Evolutionary conservation across 2,797 vertebrate genomes (phyloP).

Genomic region (Thunnus albacares): DNA sequence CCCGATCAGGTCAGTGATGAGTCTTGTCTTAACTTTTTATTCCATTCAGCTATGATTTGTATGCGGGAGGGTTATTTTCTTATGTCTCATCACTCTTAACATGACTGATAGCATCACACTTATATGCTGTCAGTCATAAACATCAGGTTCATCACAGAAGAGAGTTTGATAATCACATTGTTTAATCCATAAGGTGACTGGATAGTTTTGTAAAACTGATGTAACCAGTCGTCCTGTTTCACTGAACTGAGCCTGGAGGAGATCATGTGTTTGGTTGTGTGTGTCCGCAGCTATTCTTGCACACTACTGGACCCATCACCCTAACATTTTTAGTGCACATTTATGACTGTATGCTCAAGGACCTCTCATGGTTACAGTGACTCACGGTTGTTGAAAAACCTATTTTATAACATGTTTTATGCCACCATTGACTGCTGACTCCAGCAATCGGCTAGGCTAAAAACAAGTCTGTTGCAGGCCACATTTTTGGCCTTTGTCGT

Average conservation of each 20-base stretch:
- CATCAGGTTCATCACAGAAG: conserved; percentile 5
- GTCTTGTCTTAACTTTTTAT: conserved; percentile 18
- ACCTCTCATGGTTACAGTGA: too few species aligned
- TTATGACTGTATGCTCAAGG: too few species aligned
- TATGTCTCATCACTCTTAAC: background rate
- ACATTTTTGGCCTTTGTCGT: too few species aligned
- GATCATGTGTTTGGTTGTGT: too few species aligned
- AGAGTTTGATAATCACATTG: background rate
- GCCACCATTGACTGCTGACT: too few species aligned
- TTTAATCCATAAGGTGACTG: background rate
- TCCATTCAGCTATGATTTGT: conserved; percentile 20
- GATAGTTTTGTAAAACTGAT: background rate
- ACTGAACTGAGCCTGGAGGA: conserved; percentile 3
- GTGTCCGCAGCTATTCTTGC: too few species aligned
- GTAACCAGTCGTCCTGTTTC: background rate
- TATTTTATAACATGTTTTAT: too few species aligned
- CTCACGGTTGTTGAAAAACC: too few species aligned
- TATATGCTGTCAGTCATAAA: background rate
- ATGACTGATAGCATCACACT: background rate
- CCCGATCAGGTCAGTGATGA: conserved; percentile 76
- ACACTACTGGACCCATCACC: too few species aligned
- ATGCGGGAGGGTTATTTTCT: background rate
- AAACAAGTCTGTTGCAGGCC: too few species aligned
- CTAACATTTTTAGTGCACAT: too few species aligned
- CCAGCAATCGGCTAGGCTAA: too few species aligned